Evolutionary conservation across 2,113 vertebrate species (phyloP), one percentile per base, ranked within the genome.

Genomic region (Melanotaenia duboulayi): DNA sequence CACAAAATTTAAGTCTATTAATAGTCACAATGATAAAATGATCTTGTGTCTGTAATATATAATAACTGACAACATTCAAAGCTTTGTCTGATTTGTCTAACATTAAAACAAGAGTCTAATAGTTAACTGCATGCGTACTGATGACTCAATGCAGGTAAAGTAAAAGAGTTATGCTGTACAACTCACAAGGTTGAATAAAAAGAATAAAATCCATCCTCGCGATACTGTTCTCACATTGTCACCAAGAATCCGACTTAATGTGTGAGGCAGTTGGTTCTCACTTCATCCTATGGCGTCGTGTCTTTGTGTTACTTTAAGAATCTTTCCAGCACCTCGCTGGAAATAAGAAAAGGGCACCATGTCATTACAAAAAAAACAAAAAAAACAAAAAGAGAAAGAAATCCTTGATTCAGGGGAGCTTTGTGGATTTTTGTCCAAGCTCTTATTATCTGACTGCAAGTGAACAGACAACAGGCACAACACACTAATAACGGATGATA

Each of bases 401-500:
- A 19, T 44, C 7, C 50, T 74, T 54, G 20, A 54, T 64, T 58
- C 11, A 57, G 32, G 19, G 32, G 57, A 24, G 37, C 24, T 19
- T 61, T 71, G 24, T n/a, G 11, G 11, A 71, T 61, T 28, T 46
- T 35, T 14, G 14, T 55, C 17, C 56, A 72, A 39, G 40, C 51
- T 62, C 55, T 51, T 51, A n/a, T 70, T 76, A 19, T 24, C 20
- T 57, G 70, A 70, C 25, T 51, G 50, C 25, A 20, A 17, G 40
- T 54, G 62, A 73, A 63, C 44, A 56, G n/a, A 81, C 39, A 3
- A 55, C 39, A 46, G 50, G n/a, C 57, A 68, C 48, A 9, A 66
- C 65, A 62, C 64, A 14, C 69, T 56, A 79, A 35, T 62, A 50
- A 81, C 65, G 32, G 23, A 25, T 48, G 28, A 64, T 46, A 51